A percentile compares a stretch with the other conserved stretches of the same genome.
These are phyloP conservation scores for Numenius arquata DNA, from an alignment of 2,113 vertebrate genomes.

Conservation along the genomic window DNA sequence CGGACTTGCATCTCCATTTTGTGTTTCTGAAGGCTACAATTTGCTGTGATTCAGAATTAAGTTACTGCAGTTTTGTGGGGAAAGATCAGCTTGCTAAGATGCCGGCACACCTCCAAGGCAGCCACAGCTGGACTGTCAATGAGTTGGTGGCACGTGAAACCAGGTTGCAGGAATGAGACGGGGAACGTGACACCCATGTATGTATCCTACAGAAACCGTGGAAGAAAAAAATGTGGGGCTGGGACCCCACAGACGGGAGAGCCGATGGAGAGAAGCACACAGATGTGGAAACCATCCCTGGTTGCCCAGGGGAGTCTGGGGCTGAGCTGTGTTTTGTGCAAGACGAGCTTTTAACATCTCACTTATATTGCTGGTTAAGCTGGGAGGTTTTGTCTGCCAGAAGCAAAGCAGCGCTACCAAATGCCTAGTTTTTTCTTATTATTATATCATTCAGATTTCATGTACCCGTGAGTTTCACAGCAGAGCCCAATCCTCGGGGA, in stretches of 20 bases:
- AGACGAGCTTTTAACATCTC: background rate
- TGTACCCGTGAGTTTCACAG: background rate
- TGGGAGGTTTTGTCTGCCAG: background rate
- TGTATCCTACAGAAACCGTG: background rate
- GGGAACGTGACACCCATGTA: background rate
- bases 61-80: background rate
- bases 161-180: background rate
- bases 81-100: background rate
- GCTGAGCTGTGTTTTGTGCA: background rate
- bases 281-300: background rate
- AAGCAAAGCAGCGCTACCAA: background rate
- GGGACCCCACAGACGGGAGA: background rate
- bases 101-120: background rate
- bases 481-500: fast-evolving
- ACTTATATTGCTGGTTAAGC: background rate
- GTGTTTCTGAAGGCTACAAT: background rate
- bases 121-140: background rate
- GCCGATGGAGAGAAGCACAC: background rate
- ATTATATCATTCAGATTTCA: background rate
- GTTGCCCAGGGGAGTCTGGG: background rate
- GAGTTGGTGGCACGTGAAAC: background rate
- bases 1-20: fast-evolving
- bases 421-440: background rate
- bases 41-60: background rate
- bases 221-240: background rate